Base-by-base conservation (phyloP, 2,888 invertebrate species). In the Formica aserva region DNA sequence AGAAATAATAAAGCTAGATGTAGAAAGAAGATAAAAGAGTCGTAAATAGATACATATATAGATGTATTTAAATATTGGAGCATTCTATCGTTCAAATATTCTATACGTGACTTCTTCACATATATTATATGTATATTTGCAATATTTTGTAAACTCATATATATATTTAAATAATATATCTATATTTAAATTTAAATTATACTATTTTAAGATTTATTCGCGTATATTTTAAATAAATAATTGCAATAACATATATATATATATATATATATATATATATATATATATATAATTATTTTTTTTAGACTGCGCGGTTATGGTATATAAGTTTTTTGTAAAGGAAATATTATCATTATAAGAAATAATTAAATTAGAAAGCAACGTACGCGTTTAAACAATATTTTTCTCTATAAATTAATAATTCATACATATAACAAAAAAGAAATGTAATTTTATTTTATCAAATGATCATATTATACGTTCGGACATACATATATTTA, bases 1-100 rank as follows among this genome's bases (percentile, higher is more conserved):
- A 52, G 52, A 52, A 75, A 55, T 32, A 63, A 83, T 41, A 76
- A 66, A 60, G 35, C 52, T 45, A 57, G 62, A 83, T 13, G 38
- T 67, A 55, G n/a, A 52, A 52, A 52, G n/a, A 52, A n/a, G 38
- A 76, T 65, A 32, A 84, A 38, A 84, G 45, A 84, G 66, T 77
- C 52, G 48, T 62, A 62, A 78, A 83, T 35, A 81, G 52, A 29
- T 52, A n/a, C 48, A 52, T 52, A 52, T 52, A 48, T 72, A 55
- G 69, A 48, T 78, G 55, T 55, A 69, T 41, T 65, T 65, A 83
- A 67, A 67, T 77, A 77, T 77, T 67, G 55, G 35, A 55, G 22
- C 38, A 38, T 55, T 76, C 26, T 15, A 75, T 63, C 45, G 18
- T 48, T 38, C 13, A 11, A 77, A 77, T 77, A 77, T 41, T 32